phyloP scores from a whole-genome alignment of 1,140 invertebrate species.

The Cherax quadricarinatus region DNA sequence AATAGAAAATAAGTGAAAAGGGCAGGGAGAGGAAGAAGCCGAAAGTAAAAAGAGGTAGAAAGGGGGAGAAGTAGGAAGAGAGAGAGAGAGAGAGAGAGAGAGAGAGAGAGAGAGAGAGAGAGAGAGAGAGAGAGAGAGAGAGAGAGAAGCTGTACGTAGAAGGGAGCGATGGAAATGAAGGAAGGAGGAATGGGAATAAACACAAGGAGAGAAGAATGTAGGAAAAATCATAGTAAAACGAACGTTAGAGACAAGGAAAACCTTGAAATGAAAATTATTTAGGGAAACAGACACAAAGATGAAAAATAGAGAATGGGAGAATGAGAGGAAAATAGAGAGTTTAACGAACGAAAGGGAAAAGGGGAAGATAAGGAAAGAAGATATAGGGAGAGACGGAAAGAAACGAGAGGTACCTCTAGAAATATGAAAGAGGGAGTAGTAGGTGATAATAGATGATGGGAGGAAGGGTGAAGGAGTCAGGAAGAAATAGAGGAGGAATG shows the following conservation, averaged over 20 bases:
- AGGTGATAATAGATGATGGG: no score
- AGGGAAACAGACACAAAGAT: no score
- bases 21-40: background rate
- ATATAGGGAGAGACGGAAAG: no score
- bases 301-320: no score
- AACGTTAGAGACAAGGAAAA: background rate
- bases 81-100: background rate
- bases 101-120: conserved; percentile 24
- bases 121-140: conserved; percentile 18
- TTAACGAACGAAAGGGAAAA: background rate
- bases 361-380: background rate
- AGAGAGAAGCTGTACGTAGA: background rate
- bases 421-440: no score
- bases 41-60: background rate
- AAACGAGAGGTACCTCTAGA: no score
- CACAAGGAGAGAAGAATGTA: no score
- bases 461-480: no score
- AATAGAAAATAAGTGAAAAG: background rate
- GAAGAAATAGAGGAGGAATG: background rate
- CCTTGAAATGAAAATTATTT: no score
- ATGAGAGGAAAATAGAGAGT: background rate
- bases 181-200: no score
- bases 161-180: no score
- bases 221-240: background rate
- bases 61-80: background rate